Conservation (phyloP, 2,113 vertebrate species). For the Hippoglossus stenolepis region DNA sequence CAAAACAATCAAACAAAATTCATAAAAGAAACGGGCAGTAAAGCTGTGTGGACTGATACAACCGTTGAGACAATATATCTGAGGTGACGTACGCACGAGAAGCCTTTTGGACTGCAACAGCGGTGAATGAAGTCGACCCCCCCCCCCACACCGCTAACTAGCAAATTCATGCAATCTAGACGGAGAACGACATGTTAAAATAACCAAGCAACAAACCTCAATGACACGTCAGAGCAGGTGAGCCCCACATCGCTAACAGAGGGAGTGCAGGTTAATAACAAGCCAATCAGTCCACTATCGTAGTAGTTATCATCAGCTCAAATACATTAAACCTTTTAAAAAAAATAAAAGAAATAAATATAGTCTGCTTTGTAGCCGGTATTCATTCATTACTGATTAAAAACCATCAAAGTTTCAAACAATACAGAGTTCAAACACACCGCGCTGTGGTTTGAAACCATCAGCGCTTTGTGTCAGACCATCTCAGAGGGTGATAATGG, state of each 20-base stretch:
- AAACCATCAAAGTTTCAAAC: constrained; percentile 46
- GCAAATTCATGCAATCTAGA: constrained; percentile 65
- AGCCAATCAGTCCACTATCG: constrained; percentile 61
- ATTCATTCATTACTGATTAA: constrained; percentile 39
- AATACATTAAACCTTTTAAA: constrained; percentile 28
- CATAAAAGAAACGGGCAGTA: constrained; percentile 47
- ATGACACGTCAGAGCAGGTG: constrained; percentile 31
- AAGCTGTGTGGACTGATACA: constrained; percentile 68
- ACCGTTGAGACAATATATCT: constrained; percentile 54
- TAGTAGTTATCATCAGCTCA: constrained; percentile 38
- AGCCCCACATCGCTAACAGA: constrained; percentile 29
- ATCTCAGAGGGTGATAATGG: constrained; percentile 35
- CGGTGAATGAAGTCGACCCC: constrained; percentile 16
- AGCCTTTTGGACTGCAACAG: constrained; percentile 46
- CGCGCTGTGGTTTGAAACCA: constrained; percentile 24
- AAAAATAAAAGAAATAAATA: constrained; percentile 11
- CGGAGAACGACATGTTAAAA: constrained; percentile 32
- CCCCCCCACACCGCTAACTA: constrained; percentile 19
- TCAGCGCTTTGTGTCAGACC: constrained; percentile 37
- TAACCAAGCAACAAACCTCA: constrained; percentile 41
- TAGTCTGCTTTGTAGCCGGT: constrained; percentile 18
- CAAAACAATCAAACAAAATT: constrained; percentile 20
- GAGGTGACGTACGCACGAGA: constrained; percentile 51
- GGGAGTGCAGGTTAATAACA: constrained; percentile 51
- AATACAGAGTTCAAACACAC: constrained; percentile 47